Conservation (phyloP, 1,140 invertebrate species). For the Adelges cooleyi region DNA sequence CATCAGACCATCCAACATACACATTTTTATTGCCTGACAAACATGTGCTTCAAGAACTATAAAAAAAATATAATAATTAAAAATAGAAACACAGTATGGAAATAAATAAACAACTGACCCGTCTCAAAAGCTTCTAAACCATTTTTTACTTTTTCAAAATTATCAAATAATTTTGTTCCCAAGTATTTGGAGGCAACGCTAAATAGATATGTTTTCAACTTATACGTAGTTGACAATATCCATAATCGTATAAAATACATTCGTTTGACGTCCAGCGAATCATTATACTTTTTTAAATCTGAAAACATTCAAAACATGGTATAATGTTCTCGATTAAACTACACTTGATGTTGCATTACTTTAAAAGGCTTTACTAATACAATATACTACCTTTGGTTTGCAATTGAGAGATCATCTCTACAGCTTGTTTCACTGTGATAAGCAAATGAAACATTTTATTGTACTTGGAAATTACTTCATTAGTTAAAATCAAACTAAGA, state of each 20-base stretch:
- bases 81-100: too few relatives aligned
- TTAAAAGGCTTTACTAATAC: too few relatives aligned
- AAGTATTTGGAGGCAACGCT: conserved; percentile 20
- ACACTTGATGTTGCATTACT: too few relatives aligned
- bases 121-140: conserved; percentile 21
- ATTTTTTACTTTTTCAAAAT: conserved; percentile 20
- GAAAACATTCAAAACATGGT: too few relatives aligned
- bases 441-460: conserved; percentile 20
- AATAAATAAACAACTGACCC: background rate
- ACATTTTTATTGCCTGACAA: conserved; percentile 3
- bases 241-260: conserved; percentile 25
- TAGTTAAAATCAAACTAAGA: conserved; percentile 14
- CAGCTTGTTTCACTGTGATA: conserved; percentile 8
- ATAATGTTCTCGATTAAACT: too few relatives aligned
- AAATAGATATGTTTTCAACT: conserved; percentile 19
- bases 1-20: conserved; percentile 8
- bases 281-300: conserved; percentile 20
- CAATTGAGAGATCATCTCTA: conserved; percentile 13
- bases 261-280: conserved; percentile 12
- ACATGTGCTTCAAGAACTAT: conserved; percentile 7
- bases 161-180: conserved; percentile 8
- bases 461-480: background rate
- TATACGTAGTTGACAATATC: conserved; percentile 22
- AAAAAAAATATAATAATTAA: background rate
- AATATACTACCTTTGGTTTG: conserved; percentile 15